Evolutionary conservation across 2,797 vertebrate genomes (phyloP), one percentile per base, ranked within the genome.

Genomic region (Clarias pachynema): DNA sequence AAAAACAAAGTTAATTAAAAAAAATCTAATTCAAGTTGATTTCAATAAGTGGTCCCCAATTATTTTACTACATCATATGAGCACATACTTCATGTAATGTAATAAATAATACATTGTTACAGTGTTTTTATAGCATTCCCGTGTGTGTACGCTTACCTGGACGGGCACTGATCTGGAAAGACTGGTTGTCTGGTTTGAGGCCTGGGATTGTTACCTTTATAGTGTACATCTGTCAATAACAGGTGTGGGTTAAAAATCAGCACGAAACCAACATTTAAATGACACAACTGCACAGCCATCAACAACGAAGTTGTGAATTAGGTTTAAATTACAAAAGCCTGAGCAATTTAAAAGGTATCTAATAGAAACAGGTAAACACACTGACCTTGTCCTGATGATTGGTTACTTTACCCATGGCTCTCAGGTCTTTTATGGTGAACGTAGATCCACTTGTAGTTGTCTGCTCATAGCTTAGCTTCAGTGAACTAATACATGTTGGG

Each of bases 331-430:
- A 77, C 5, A 37, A 24, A 62, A 78, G 9, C 10, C 53, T 3
- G 12, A 59, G 18, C 74, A 59, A 34, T 59, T 15, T 29, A 26
- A 24, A 68, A 31, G 0, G 12, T 53, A 53, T 57, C 16, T 31
- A 57, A 75, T 73, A 18, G 1, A 12, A 56, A 56, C 15, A 57
- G 37, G 40, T 14, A 57, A 37, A 24, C 16, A 78, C 72, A 86
- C 93, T 87, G 87, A 98, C 98, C 97, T 96, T 96, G 86, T 93
- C 93, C 79, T 94, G 95, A 91, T 91, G 94, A 90, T 86, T 95
- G 85, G 89, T 95, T 84, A 97, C 26, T 90, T 87, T 90, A 84
- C 97, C 97, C 87, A 40, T 94, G 79, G 94, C 96, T 92, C 66
- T 95, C 85, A 98, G 95, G 86, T 92, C 93, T 88, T 89, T 94